These are phyloP conservation scores for Yasuhikotakia modesta DNA, from an alignment of 2,797 vertebrate species.

Conservation along the genomic window DNA sequence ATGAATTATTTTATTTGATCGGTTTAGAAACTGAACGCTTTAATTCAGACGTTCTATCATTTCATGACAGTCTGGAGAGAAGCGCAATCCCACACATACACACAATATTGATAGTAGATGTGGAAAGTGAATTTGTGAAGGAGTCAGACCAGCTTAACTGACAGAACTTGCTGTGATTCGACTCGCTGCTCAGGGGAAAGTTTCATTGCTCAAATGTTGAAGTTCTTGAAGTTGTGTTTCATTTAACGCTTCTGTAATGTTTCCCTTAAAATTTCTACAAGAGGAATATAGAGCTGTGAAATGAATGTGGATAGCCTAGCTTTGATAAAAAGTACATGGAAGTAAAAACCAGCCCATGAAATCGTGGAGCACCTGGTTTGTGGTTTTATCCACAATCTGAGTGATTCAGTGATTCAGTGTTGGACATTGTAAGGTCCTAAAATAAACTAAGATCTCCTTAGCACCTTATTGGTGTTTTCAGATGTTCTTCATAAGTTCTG, in stretches of 20 bases:
- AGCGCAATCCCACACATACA: background rate
- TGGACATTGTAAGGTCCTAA: conserved; percentile 41
- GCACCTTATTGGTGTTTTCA: conserved; percentile 26
- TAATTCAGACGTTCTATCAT: conserved; percentile 31
- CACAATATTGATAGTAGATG: background rate
- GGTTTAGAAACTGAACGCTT: conserved; percentile 22
- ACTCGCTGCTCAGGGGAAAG: background rate
- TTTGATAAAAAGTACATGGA: too few species aligned
- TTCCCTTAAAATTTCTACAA: background rate
- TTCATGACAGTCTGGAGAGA: conserved; percentile 9
- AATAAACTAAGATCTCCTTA: conserved; percentile 49
- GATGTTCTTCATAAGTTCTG: conserved; percentile 46
- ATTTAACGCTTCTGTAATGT: background rate
- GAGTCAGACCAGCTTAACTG: background rate
- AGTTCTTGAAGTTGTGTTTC: background rate
- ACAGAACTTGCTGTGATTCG: background rate
- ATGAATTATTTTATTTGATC: conserved; percentile 47
- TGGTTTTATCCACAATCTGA: too few species aligned
- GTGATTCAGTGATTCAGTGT: conserved; percentile 27
- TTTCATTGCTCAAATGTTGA: background rate
- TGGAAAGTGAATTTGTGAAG: background rate
- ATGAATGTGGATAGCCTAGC: too few species aligned
- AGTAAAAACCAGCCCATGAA: too few species aligned
- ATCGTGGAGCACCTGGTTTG: too few species aligned
- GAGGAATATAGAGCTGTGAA: too few species aligned